Base-by-base conservation (phyloP, 2,113 vertebrate species). In the Oryzias woworae region DNA sequence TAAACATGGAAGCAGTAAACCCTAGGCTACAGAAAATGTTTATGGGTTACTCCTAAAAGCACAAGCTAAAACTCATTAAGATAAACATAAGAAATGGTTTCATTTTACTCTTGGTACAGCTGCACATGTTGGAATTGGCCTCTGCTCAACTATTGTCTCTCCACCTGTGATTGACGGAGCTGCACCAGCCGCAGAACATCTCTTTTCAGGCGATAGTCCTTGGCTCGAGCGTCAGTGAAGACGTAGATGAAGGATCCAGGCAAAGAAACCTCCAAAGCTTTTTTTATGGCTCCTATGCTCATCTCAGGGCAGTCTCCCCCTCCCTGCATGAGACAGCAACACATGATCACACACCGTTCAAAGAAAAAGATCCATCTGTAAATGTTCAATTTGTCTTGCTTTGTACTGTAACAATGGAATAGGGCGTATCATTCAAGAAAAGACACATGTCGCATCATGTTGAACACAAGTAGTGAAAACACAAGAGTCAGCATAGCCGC, bases 251-350 rank as follows among this genome's bases (percentile, higher is more conserved):
- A 98, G 55, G 96, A 98, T 49, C 94, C 90, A 0, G 96, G 95
- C 43, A 93, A 85, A 0, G 95, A 94, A 20, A 95, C 86, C 72
- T 98, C 96, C 82, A 96, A 84, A 0, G 96, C 96, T 24, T 85
- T 90, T 77, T 92, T 92, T 80, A 98, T 95, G 79, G 96, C 96
- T 4, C 93, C 94, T 44, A 98, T 83, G 0, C 96, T 97, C 96
- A 98, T 98, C 88, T 98, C 96, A 0, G 96, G 96, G 73, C 96
- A 98, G 85, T 98, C 96, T 0, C 96, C 96, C 0, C 96, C 96
- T 0, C 96, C 96, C 96, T 98, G 89, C 4, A 26, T 45, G 49
- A 73, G 18, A 81, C 10, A 78, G 54, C 43, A 22, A 53, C 18
- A 79, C 58, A 56, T 14, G 49, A 62, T 69, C 17, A 69, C 47